Evolutionary conservation across 2,113 vertebrate species (phyloP), one percentile per base, ranked within the genome.

Genomic region (Neodontobutis hainanensis): DNA sequence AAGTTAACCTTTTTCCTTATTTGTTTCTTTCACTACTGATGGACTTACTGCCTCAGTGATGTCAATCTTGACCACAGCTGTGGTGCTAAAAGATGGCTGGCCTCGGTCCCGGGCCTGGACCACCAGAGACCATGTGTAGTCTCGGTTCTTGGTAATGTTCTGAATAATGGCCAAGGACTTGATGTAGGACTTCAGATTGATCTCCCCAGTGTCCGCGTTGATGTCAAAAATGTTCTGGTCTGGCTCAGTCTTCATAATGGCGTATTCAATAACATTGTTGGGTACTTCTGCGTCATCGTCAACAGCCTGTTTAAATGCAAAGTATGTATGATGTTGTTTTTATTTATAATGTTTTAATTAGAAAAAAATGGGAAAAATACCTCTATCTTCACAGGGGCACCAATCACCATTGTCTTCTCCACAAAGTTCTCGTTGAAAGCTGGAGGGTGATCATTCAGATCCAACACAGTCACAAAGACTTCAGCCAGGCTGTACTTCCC

Each of bases 261-360:
- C 93, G 58, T 99, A 99, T 82, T 99, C 95, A 1, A 99, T 96
- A 0, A 99, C 88, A 35, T 99, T 99, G 88, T 99, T 99, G 45
- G 97, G 97, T 12, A 97, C 93, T 61, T 98, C 96, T 42, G 96
- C 96, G 27, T 99, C 97, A 55, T 96, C 93, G 47, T 99, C 97
- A 52, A 92, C 90, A 70, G 97, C 97, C 97, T 99, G 81, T 14
- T 32, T 6, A 5, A 43, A 55, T 10, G 19, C 1, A 32, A n/a
- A 44, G 5, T 15, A 10, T 14, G 38, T 4, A 7, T 4, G 6
- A 19, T 47, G 14, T 19, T n/a, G n/a, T n/a, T n/a, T 48, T 16
- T 11, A 1, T 44, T 19, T 15, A 51, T 71, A 8, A 46, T 10
- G 48, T 52, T 3, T 6, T 42, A 4, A 12, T 11, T 55, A 42